These are phyloP conservation scores for Himantopus leucocephalus DNA, from an alignment of 2,113 vertebrate species.

Conservation along the genomic window DNA sequence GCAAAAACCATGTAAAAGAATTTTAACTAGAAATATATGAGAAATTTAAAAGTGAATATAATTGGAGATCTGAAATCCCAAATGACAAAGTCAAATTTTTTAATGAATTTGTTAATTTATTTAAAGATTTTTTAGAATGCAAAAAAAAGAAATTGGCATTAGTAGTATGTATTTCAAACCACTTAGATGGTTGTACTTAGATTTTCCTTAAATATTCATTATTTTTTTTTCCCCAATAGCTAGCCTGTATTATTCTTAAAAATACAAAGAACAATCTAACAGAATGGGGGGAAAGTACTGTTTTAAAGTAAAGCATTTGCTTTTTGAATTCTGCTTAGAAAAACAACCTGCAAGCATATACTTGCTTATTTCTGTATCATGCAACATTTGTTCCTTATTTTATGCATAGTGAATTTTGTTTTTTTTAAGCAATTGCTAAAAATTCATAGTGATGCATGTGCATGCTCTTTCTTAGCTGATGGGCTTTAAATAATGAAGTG, in stretches of 20 bases:
- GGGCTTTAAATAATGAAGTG: constrained; percentile 25
- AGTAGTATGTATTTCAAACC: background rate
- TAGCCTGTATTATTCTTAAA: background rate
- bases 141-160: background rate
- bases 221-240: background rate
- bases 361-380: constrained; percentile 6
- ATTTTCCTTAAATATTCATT: background rate
- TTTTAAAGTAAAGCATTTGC: background rate
- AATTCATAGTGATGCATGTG: constrained; percentile 65
- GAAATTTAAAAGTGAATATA: background rate
- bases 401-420: background rate
- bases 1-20: accelerated
- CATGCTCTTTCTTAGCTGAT: constrained; percentile 61
- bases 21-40: background rate
- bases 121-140: background rate
- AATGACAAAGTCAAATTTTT: background rate
- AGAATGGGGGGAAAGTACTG: background rate
- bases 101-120: background rate
- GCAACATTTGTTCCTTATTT: constrained; percentile 2
- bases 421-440: constrained; percentile 27
- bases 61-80: background rate
- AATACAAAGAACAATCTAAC: background rate
- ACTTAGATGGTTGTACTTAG: background rate
- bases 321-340: background rate
- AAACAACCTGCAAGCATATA: background rate